phyloP scores from a whole-genome alignment of 2,113 vertebrate species.

The Trichomycterus rosablanca region DNA sequence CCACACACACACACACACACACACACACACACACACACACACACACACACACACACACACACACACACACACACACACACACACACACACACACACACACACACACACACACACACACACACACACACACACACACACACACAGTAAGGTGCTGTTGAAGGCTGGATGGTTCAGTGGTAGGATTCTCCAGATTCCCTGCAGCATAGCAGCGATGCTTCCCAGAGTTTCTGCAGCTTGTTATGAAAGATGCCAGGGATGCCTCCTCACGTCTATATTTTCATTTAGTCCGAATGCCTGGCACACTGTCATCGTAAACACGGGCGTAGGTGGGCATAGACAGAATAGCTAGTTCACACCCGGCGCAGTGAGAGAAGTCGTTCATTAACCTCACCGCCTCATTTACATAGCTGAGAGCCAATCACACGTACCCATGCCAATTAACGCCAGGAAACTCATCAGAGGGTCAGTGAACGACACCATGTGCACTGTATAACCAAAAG shows the following conservation, averaged over 20 bases:
- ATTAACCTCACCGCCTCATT: constrained; percentile 80
- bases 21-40: too few relatives aligned
- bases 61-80: too few relatives aligned
- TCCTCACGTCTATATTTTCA: constrained; percentile 88
- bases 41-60: too few relatives aligned
- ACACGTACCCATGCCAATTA: constrained; percentile 21
- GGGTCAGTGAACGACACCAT: too few relatives aligned
- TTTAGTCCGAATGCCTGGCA: constrained; percentile 93
- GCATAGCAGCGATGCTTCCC: constrained; percentile 84
- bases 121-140: constrained; percentile 14
- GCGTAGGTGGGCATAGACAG: constrained; percentile 81
- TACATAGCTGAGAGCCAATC: constrained; percentile 54
- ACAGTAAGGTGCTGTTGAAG: constrained; percentile 52
- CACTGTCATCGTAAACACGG: constrained; percentile 78
- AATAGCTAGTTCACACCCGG: constrained; percentile 70
- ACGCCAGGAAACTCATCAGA: not conserved
- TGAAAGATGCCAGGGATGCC: constrained; percentile 83
- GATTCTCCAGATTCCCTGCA: constrained; percentile 90
- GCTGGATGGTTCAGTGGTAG: constrained; percentile 67
- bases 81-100: constrained; percentile 18
- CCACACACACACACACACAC: too few relatives aligned
- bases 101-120: constrained; percentile 15
- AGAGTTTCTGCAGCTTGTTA: constrained; percentile 93
- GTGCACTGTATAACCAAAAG: too few relatives aligned
- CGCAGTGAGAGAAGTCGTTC: constrained; percentile 83